Evolutionary conservation across 2,888 invertebrate genomes (phyloP).

Genomic region (Noctua janthe): DNA sequence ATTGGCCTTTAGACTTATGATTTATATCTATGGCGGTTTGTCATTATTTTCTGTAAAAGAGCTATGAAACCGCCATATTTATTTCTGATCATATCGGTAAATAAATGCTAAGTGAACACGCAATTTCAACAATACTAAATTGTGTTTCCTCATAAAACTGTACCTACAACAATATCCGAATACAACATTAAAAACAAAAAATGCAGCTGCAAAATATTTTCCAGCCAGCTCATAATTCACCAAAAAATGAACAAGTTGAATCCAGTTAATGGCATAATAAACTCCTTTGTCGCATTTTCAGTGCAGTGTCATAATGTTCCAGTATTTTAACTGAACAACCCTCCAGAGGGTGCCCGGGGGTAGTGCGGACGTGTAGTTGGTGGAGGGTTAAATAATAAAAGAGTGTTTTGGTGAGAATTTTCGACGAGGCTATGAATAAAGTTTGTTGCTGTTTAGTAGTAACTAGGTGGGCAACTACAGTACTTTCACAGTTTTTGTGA

Average conservation of each 20-base stretch:
- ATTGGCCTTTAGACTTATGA: too few relatives aligned
- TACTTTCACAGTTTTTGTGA: too few relatives aligned
- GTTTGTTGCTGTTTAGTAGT: not conserved
- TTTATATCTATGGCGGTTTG: too few relatives aligned
- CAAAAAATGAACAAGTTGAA: conserved; percentile 37
- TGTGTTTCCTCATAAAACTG: not conserved
- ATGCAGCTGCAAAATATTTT: conserved; percentile 11
- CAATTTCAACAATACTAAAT: not conserved
- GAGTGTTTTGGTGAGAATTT: conserved; percentile 38
- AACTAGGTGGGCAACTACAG: too few relatives aligned
- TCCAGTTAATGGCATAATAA: conserved; percentile 51
- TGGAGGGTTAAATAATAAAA: conserved; percentile 50
- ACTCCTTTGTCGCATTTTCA: conserved; percentile 48
- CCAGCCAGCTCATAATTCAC: conserved; percentile 33
- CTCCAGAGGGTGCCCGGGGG: conserved; percentile 30
- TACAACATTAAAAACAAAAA: conserved; percentile 7
- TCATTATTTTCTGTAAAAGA: not conserved
- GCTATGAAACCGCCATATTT: not conserved
- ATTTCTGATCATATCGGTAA: not conserved
- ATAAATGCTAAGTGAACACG: not conserved
- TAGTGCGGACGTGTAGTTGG: conserved; percentile 39
- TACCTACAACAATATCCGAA: not conserved
- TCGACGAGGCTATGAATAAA: conserved; percentile 21
- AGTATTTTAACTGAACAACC: conserved; percentile 42
- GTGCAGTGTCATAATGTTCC: conserved; percentile 48